Conservation (phyloP, 1,140 invertebrate genomes). For the Parasteatoda tepidariorum region DNA sequence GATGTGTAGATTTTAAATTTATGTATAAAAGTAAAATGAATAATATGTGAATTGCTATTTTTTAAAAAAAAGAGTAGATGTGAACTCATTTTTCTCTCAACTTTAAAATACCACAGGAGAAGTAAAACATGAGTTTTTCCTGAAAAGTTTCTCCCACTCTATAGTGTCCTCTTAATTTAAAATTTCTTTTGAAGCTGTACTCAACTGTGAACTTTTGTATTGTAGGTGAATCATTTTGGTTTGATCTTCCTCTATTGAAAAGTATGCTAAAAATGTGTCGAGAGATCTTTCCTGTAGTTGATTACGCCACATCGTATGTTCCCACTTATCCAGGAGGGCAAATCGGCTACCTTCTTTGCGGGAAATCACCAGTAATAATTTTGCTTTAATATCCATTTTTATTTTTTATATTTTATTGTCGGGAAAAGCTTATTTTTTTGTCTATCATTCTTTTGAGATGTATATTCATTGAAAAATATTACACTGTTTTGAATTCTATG, state of each 20-base stretch:
- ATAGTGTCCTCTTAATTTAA: too few relatives aligned
- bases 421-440: neutral
- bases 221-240: slow-evolving; percentile 93
- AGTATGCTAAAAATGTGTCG: slow-evolving; percentile 80
- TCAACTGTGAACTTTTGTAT: slow-evolving; percentile 63
- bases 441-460: neutral
- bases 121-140: too few relatives aligned
- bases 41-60: too few relatives aligned
- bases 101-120: too few relatives aligned
- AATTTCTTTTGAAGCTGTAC: too few relatives aligned
- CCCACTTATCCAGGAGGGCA: slow-evolving; percentile 96
- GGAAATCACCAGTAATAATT: slow-evolving; percentile 73
- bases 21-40: too few relatives aligned
- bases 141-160: too few relatives aligned
- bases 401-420: neutral
- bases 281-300: slow-evolving; percentile 79
- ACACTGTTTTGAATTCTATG: neutral
- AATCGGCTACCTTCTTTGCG: slow-evolving; percentile 93
- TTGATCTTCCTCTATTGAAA: slow-evolving; percentile 82
- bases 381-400: too few relatives aligned
- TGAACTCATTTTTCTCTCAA: too few relatives aligned
- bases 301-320: slow-evolving; percentile 85
- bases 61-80: too few relatives aligned
- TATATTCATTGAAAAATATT: slow-evolving; percentile 8
- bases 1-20: too few relatives aligned